Evolutionary conservation across 2,113 vertebrate species (phyloP).

Genomic region (Isurus oxyrinchus): DNA sequence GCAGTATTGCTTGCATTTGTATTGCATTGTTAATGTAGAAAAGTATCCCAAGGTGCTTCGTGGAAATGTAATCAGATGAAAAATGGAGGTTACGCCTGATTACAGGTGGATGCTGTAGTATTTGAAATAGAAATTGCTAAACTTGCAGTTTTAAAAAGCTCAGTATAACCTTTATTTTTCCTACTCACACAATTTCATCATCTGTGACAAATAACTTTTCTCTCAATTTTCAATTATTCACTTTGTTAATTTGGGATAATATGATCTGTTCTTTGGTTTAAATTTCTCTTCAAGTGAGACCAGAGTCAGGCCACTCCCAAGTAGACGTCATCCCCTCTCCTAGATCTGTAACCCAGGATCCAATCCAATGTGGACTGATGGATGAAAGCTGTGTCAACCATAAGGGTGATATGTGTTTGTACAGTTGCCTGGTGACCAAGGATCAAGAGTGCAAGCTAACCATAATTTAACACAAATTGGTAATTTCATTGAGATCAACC

Average conservation of each 20-base stretch:
- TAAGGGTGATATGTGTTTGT: background rate
- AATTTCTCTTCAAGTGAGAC: background rate
- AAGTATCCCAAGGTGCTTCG: background rate
- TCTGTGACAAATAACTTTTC: background rate
- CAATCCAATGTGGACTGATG: background rate
- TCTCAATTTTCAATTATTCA: slow-evolving; percentile 35
- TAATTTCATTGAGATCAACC: background rate
- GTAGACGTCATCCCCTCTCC: background rate
- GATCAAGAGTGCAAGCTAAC: background rate
- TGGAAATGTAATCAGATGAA: background rate
- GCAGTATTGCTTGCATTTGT: background rate
- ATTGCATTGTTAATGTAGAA: background rate
- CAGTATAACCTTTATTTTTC: background rate
- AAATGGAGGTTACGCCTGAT: background rate
- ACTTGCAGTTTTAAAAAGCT: background rate
- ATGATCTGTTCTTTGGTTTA: background rate
- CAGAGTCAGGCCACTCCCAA: background rate
- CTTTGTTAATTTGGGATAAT: background rate
- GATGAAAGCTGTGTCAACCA: background rate
- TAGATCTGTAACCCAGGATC: background rate
- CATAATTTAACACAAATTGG: background rate
- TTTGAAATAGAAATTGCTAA: background rate
- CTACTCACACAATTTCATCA: background rate
- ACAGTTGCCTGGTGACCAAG: background rate
- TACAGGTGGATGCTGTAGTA: background rate